Conservation (phyloP, 1,140 invertebrate species). For the Cylas formicarius region DNA sequence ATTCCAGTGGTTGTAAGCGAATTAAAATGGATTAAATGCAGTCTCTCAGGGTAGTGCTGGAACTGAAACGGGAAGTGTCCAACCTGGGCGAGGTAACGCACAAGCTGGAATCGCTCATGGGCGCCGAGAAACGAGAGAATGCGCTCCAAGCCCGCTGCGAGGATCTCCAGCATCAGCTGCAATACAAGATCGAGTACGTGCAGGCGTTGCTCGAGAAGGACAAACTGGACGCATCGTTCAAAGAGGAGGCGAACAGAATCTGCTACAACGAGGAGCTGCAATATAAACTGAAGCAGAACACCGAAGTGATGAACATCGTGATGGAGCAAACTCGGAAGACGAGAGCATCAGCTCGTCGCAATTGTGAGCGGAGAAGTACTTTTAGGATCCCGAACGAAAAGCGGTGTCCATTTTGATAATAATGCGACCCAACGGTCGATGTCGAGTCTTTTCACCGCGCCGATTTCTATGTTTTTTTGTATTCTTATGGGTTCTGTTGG, state of each 20-base stretch:
- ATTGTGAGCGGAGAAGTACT: conserved; percentile 34
- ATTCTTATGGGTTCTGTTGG: no score
- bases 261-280: conserved; percentile 81
- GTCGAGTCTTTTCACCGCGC: no score
- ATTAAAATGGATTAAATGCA: no score
- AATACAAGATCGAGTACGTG: conserved; percentile 49
- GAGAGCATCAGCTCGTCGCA: conserved; percentile 46
- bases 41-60: conserved; percentile 66
- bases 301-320: conserved; percentile 50
- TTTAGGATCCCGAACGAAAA: no score
- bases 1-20: no score
- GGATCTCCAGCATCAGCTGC: conserved; percentile 60
- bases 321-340: conserved; percentile 41
- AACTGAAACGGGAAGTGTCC: conserved; percentile 66
- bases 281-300: conserved; percentile 74
- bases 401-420: no score
- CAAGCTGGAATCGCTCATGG: conserved; percentile 48
- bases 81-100: conserved; percentile 53
- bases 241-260: conserved; percentile 64
- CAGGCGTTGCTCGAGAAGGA: conserved; percentile 53
- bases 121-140: conserved; percentile 47
- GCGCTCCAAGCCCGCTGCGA: conserved; percentile 58
- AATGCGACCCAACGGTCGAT: no score
- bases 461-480: no score
- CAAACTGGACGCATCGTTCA: conserved; percentile 58